phyloP scores from a whole-genome alignment of 2,888 invertebrate genomes.

The Tetheella fluctuosa region DNA sequence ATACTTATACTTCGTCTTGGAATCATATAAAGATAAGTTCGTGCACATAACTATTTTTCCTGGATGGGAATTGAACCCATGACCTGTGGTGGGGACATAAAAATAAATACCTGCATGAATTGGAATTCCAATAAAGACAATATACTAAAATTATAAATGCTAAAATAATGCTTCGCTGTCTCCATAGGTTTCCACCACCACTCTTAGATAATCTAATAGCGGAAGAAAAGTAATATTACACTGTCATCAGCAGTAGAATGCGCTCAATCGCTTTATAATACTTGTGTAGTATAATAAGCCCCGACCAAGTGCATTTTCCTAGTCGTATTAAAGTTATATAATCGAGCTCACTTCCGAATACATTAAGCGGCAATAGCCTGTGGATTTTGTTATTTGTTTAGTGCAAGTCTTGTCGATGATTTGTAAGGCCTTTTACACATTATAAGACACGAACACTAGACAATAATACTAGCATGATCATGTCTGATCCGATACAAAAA shows the following conservation, averaged over 20 bases:
- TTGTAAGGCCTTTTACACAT: not conserved
- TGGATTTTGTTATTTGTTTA: not conserved
- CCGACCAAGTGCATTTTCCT: not conserved
- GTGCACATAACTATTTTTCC: too few relatives aligned
- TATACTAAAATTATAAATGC: too few relatives aligned
- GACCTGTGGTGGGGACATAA: too few relatives aligned
- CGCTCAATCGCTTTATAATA: conserved; percentile 3
- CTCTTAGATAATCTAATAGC: not conserved
- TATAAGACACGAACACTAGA: too few relatives aligned
- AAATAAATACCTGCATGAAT: too few relatives aligned
- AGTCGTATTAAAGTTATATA: not conserved
- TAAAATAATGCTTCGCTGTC: too few relatives aligned
- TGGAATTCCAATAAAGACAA: too few relatives aligned
- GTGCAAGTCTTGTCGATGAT: not conserved
- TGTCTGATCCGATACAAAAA: too few relatives aligned
- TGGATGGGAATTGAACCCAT: too few relatives aligned
- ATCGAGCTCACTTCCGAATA: not conserved
- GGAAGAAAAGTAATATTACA: not conserved
- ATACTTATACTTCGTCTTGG: too few relatives aligned
- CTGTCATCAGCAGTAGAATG: not conserved
- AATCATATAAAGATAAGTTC: too few relatives aligned
- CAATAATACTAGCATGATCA: too few relatives aligned
- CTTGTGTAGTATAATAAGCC: not conserved
- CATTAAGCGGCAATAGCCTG: not conserved
- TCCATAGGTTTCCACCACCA: not conserved